phyloP scores from a whole-genome alignment of 1,140 invertebrate species.

The Neotoxoptera formosana region DNA sequence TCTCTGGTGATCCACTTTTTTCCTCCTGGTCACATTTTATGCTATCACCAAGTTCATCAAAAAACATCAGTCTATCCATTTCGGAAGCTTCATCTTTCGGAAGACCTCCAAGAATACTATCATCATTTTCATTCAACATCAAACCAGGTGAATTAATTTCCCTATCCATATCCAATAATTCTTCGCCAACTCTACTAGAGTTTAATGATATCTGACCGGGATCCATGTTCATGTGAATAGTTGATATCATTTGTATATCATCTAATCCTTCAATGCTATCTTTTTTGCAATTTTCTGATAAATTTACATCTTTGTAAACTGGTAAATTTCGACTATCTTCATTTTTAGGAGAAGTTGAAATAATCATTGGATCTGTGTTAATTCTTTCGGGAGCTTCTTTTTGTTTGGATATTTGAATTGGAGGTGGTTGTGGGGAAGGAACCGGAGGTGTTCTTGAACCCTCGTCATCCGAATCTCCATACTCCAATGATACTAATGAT shows the following conservation, averaged over 20 bases:
- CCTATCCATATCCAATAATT: slow-evolving; percentile 60
- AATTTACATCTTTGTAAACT: slow-evolving; percentile 62
- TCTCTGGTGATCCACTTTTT: slow-evolving; percentile 63
- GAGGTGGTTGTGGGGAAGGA: slow-evolving; percentile 6
- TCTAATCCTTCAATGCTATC: slow-evolving; percentile 59
- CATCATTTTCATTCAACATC: slow-evolving; percentile 54
- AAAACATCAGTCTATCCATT: slow-evolving; percentile 60
- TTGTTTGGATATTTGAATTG: slow-evolving; percentile 52
- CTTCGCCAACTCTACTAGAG: slow-evolving; percentile 60
- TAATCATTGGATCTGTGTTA: slow-evolving; percentile 54
- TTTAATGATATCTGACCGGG: slow-evolving; percentile 59
- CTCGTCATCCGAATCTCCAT: slow-evolving; percentile 73
- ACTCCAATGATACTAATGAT: slow-evolving; percentile 70
- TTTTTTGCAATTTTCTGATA: slow-evolving; percentile 61
- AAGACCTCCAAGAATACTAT: slow-evolving; percentile 50
- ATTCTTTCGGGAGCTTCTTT: slow-evolving; percentile 51
- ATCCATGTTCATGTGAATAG: slow-evolving; percentile 63
- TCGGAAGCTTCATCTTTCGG: slow-evolving; percentile 57
- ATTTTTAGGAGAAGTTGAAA: slow-evolving; percentile 39
- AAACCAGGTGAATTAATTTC: slow-evolving; percentile 60
- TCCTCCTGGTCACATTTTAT: slow-evolving; percentile 60
- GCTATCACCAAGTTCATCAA: slow-evolving; percentile 61
- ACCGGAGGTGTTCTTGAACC: slow-evolving; percentile 61
- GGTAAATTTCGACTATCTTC: slow-evolving; percentile 61
- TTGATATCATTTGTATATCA: slow-evolving; percentile 62